Conservation (phyloP, 2,797 vertebrate genomes). For the Helostoma temminkii region DNA sequence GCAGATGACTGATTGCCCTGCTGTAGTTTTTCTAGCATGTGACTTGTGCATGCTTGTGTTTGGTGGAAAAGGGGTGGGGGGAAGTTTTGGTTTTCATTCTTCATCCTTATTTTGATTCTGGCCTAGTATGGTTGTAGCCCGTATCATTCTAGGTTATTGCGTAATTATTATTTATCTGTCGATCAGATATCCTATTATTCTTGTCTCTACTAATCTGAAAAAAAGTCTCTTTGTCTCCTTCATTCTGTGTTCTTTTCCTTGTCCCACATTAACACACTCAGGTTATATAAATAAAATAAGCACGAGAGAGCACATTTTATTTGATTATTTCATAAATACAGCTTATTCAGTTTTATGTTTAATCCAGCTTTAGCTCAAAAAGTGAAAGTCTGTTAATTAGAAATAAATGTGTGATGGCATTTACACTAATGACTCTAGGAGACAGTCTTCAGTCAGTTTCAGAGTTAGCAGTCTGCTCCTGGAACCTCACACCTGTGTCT, state of each 20-base stretch:
- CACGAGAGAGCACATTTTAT: not conserved
- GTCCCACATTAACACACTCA: not conserved
- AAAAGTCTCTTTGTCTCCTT: not conserved
- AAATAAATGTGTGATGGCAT: too few species aligned
- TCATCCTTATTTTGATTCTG: not conserved
- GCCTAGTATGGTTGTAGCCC: not conserved
- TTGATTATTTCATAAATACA: not conserved
- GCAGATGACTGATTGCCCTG: conserved; percentile 31
- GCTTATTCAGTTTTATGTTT: not conserved
- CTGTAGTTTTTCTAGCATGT: conserved; percentile 31
- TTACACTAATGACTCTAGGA: not conserved
- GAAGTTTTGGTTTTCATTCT: conserved; percentile 56
- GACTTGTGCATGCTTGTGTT: conserved; percentile 17
- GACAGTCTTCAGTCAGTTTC: not conserved
- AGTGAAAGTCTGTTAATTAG: too few species aligned
- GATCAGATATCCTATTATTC: not conserved
- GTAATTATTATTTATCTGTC: not conserved
- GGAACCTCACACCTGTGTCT: not conserved
- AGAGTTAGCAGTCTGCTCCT: not conserved
- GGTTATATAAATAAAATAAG: not conserved
- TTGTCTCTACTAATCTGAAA: not conserved
- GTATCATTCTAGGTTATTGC: not conserved
- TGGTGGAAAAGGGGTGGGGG: not conserved
- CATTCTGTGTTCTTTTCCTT: not conserved
- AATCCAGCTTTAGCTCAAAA: too few species aligned